Base-by-base conservation (phyloP, 2,113 vertebrate genomes). In the Lophochroa leadbeateri region DNA sequence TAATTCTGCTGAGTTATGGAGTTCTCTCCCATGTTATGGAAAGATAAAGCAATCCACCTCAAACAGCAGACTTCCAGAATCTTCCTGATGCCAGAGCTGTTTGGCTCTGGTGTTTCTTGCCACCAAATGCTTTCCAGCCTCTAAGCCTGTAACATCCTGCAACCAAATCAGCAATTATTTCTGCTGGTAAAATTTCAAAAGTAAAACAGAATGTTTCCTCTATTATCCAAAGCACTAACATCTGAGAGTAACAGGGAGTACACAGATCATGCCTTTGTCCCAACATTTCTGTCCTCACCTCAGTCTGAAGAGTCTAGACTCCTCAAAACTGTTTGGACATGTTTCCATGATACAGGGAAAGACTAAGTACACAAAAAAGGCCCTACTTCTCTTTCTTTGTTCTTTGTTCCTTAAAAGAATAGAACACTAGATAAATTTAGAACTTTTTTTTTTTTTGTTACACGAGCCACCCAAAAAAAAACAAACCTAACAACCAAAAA, bases 361-460 rank as follows among this genome's bases (percentile, higher is more conserved):
- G 23, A 85, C 47, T 52, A 80, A 80, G 35, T 28, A 69, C 13
- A 57, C 17, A 86, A 64, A 28, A 67, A 23, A 10, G 6, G n/a
- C 21, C 57, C 78, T 55, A 93, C 43, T 94, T 95, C 65, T 93
- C 80, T 70, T 93, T 90, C 46, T 86, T 84, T 79, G 60, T 92
- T 95, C 43, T 83, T 82, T 78, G 68, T 92, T 96, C 69, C 69
- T 90, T 83, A 81, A 78, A 69, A 14, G 27, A 90, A 88, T 70
- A 28, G 50, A 88, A 68, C 23, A 63, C 67, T 53, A 58, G 28
- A 80, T 5, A 81, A 88, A 88, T 35, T 17, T 24, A 37, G 57
- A 85, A 79, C 5, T 17, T 2, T 43, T 70, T 76, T 57, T 84
- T 3, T 81, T 3, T 68, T 64, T 58, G 57, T 35, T 58, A n/a